phyloP scores from a whole-genome alignment of 2,113 vertebrate species.

The Talpa occidentalis region DNA sequence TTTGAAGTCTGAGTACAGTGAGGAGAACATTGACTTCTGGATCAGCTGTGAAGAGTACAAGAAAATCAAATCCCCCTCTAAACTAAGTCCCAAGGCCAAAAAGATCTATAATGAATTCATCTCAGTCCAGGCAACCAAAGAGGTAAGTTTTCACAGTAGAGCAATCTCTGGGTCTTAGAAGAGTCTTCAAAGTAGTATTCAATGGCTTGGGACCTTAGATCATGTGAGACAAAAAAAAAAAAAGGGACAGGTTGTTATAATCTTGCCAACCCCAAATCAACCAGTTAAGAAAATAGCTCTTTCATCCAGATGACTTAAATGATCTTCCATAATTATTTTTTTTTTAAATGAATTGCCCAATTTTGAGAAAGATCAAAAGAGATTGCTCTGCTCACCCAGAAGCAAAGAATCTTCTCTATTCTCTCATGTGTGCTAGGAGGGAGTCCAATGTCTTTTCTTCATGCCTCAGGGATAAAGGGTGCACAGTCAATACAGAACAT shows the following conservation, averaged over 20 bases:
- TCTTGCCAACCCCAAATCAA: not conserved
- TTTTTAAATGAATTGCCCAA: not conserved
- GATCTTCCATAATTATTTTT: not conserved
- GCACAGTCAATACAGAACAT: not conserved
- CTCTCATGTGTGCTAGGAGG: not conserved
- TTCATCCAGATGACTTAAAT: not conserved
- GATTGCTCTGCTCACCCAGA: not conserved
- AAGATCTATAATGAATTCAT: conserved; percentile 93
- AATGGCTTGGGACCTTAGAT: not conserved
- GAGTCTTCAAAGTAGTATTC: not conserved
- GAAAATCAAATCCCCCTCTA: conserved; percentile 85
- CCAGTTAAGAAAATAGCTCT: not conserved
- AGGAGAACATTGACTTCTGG: conserved; percentile 97
- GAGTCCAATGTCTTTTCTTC: not conserved
- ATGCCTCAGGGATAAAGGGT: not conserved
- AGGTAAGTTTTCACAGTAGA: conserved; percentile 84
- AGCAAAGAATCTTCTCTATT: not conserved
- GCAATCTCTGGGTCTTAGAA: not conserved
- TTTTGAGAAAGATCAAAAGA: not conserved
- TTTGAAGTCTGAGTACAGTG: conserved; percentile 93
- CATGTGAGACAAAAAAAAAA: not conserved
- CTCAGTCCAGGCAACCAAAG: conserved; percentile 90
- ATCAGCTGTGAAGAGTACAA: conserved; percentile 94
- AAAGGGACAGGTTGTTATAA: too few species aligned
- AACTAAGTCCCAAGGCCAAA: conserved; percentile 88